phyloP scores from a whole-genome alignment of 1,140 invertebrate genomes.

The Parasteatoda tepidariorum region DNA sequence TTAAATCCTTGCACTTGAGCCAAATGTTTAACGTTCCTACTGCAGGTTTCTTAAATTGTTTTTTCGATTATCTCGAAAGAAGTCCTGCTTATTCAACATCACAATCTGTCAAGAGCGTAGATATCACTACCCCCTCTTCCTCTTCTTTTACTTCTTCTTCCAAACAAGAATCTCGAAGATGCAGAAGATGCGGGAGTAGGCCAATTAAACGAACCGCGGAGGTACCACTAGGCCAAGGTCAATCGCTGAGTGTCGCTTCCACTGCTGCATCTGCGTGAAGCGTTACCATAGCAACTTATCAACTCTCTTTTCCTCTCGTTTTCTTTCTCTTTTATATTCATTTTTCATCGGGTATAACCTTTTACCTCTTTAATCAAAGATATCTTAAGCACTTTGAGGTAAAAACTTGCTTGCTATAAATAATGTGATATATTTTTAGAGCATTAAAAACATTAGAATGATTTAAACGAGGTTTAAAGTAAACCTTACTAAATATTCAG shows the following conservation, averaged over 20 bases:
- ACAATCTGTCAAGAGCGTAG: neutral
- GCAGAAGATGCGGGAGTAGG: constrained; percentile 1
- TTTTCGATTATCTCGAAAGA: constrained; percentile 9
- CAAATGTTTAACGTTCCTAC: neutral
- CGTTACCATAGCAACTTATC: constrained; percentile 38
- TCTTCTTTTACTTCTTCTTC: neutral
- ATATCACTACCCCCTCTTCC: neutral
- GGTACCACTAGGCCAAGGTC: constrained; percentile 53
- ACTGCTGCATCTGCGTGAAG: constrained; percentile 32
- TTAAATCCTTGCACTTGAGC: neutral
- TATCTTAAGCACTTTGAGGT: neutral
- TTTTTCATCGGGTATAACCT: constrained; percentile 28
- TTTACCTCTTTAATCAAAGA: constrained; percentile 26
- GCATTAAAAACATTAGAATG: no score
- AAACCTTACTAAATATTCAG: no score
- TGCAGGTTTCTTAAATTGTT: neutral
- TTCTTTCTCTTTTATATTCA: neutral
- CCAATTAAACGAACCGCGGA: constrained; percentile 33
- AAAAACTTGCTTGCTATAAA: no score
- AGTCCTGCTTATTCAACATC: neutral
- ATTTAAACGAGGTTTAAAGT: no score
- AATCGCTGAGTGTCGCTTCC: constrained; percentile 40
- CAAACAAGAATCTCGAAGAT: neutral
- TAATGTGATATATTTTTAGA: no score
- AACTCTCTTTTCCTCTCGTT: constrained; percentile 15